Evolutionary conservation across 2,113 vertebrate species (phyloP).

Genomic region (Osmerus mordax): DNA sequence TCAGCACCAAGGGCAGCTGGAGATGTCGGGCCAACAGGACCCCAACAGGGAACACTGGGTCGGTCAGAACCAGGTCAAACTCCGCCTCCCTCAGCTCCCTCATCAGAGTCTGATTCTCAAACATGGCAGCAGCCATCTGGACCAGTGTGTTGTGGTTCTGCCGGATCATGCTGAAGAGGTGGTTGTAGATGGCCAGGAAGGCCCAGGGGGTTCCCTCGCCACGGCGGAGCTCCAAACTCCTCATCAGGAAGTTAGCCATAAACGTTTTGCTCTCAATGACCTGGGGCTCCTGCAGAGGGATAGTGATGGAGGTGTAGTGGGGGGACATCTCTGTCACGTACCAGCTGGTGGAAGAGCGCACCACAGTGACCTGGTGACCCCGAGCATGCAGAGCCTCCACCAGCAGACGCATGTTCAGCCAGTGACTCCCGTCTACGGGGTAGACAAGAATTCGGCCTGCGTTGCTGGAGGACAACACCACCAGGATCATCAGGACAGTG

Average conservation of each 20-base stretch:
- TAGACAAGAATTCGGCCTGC: constrained; percentile 50
- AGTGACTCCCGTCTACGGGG: constrained; percentile 57
- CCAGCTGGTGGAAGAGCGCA: constrained; percentile 53
- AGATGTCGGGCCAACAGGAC: constrained; percentile 60
- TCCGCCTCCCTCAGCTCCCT: constrained; percentile 36
- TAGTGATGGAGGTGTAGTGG: constrained; percentile 53
- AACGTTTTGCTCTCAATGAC: constrained; percentile 43
- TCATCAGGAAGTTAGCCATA: constrained; percentile 45
- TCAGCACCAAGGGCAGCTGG: constrained; percentile 62
- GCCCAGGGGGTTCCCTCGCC: constrained; percentile 27
- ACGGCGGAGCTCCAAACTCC: constrained; percentile 27
- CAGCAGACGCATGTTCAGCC: constrained; percentile 59
- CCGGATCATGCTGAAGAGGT: constrained; percentile 22
- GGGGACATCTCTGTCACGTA: constrained; percentile 46
- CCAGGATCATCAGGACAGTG: constrained; percentile 27
- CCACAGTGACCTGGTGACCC: constrained; percentile 48
- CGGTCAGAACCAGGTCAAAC: constrained; percentile 60
- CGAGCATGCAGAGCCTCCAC: constrained; percentile 44
- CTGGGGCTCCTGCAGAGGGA: constrained; percentile 33
- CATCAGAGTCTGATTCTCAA: constrained; percentile 51
- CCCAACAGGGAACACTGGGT: constrained; percentile 56
- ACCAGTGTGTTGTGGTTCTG: constrained; percentile 15
- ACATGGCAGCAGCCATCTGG: constrained; percentile 36
- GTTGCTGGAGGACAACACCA: constrained; percentile 24
- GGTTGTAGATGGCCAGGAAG: constrained; percentile 36